Evolutionary conservation across 37 sponge, comb jelly and placozoan species (phyloP).

Genomic region (Cliona cf. orientalis): DNA sequence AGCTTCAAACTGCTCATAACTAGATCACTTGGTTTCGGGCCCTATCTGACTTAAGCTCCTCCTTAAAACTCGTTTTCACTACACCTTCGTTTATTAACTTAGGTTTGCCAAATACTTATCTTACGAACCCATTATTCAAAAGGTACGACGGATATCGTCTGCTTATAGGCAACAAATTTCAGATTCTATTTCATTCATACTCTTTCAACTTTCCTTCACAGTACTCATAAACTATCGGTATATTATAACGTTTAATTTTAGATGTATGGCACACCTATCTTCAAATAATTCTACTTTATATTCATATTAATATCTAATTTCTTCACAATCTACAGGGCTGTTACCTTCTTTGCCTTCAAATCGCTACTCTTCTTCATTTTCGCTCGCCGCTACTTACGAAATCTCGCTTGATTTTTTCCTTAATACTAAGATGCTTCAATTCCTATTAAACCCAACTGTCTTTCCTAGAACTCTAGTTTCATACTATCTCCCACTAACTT

Average conservation of each 20-base stretch:
- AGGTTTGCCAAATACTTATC: conserved; percentile 79
- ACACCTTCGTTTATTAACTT: conserved; percentile 73
- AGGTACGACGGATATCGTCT: conserved; percentile 81
- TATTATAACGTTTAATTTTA: conserved; percentile 55
- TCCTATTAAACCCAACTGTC: too few relatives aligned
- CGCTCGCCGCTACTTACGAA: conserved; percentile 83
- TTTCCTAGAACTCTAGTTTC: too few relatives aligned
- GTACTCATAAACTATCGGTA: conserved; percentile 83
- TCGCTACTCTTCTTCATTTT: conserved; percentile 42
- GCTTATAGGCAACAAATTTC: conserved; percentile 72
- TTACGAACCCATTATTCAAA: conserved; percentile 88
- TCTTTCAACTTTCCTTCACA: conserved; percentile 90
- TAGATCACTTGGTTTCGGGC: conserved; percentile 91
- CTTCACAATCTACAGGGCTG: conserved; percentile 53
- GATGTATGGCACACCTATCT: conserved; percentile 82
- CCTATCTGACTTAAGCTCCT: conserved; percentile 66
- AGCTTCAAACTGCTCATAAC: conserved; percentile 76
- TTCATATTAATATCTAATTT: neutral
- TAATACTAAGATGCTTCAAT: conserved; percentile 87
- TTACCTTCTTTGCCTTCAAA: conserved; percentile 70
- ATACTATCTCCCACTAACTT: neutral
- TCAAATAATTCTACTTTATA: conserved; percentile 73
- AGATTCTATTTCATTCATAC: conserved; percentile 79
- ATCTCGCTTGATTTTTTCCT: conserved; percentile 80
- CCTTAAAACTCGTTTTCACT: conserved; percentile 79